A percentile compares a stretch with the other conserved stretches of the same genome.
phyloP scores from a whole-genome alignment of 2,113 vertebrate genomes.

The Neopipo cinnamomea region DNA sequence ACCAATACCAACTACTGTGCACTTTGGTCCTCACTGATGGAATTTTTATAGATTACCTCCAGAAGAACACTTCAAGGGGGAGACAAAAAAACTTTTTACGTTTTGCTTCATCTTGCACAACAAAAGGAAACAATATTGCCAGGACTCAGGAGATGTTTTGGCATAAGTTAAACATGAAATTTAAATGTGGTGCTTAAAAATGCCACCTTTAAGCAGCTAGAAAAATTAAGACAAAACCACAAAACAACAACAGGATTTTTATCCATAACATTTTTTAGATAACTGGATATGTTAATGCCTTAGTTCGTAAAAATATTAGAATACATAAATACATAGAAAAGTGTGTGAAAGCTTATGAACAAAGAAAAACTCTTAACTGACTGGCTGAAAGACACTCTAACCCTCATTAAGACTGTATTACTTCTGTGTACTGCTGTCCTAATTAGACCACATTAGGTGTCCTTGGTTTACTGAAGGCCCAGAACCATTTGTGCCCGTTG shows the following conservation, averaged over 20 bases:
- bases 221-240: background rate
- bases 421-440: slow-evolving; percentile 1
- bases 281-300: background rate
- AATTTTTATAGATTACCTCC: slow-evolving; percentile 40
- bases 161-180: background rate
- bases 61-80: background rate
- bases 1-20: slow-evolving; percentile 35
- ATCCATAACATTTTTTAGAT: background rate
- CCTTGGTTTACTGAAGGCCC: background rate
- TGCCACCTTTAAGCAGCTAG: background rate
- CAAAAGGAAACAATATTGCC: background rate
- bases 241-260: background rate
- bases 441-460: slow-evolving; percentile 44
- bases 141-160: background rate
- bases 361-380: background rate
- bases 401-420: slow-evolving; percentile 26
- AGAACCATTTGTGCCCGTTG: background rate
- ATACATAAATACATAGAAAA: background rate
- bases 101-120: background rate
- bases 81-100: background rate
- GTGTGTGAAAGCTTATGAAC: background rate
- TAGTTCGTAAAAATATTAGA: background rate
- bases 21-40: slow-evolving; percentile 26
- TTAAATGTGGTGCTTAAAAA: slow-evolving; percentile 30
- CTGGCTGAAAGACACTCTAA: slow-evolving; percentile 5